A percentile compares a stretch with the other conserved stretches of the same genome.
Conservation (phyloP, 2,113 vertebrate species). For the Xiphias gladius region DNA sequence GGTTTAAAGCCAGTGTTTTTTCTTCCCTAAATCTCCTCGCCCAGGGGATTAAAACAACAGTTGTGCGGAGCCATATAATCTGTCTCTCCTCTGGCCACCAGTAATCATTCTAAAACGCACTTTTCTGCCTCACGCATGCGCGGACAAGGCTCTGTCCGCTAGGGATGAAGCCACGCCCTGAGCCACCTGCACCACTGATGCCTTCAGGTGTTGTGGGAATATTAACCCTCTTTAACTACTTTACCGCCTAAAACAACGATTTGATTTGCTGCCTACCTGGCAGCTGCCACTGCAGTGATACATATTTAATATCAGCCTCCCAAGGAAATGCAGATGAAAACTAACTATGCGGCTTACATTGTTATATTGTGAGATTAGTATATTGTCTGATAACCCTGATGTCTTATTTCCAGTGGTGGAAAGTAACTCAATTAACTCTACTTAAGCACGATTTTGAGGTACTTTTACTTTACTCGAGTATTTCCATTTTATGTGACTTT, state of each 20-base stretch:
- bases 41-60: constrained; percentile 86
- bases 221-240: not conserved
- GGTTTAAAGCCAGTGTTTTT: constrained; percentile 77
- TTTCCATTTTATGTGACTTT: not conserved
- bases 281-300: not conserved
- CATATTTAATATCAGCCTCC: not conserved
- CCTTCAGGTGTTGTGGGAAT: constrained; percentile 64
- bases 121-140: constrained; percentile 80
- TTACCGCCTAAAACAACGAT: not conserved
- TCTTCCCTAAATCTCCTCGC: constrained; percentile 83
- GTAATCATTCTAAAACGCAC: constrained; percentile 82
- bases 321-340: not conserved
- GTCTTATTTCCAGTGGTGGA: too few species aligned
- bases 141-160: not conserved
- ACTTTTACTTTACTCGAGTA: too few species aligned
- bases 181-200: constrained; percentile 72
- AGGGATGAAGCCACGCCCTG: constrained; percentile 75
- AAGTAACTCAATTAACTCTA: not conserved
- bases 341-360: not conserved
- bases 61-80: constrained; percentile 82
- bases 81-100: constrained; percentile 67
- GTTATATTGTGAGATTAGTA: too few species aligned
- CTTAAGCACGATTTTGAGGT: too few species aligned
- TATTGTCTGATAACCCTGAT: too few species aligned
- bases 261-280: not conserved